phyloP scores from a whole-genome alignment of 2,113 vertebrate genomes.

The Callorhinus ursinus region DNA sequence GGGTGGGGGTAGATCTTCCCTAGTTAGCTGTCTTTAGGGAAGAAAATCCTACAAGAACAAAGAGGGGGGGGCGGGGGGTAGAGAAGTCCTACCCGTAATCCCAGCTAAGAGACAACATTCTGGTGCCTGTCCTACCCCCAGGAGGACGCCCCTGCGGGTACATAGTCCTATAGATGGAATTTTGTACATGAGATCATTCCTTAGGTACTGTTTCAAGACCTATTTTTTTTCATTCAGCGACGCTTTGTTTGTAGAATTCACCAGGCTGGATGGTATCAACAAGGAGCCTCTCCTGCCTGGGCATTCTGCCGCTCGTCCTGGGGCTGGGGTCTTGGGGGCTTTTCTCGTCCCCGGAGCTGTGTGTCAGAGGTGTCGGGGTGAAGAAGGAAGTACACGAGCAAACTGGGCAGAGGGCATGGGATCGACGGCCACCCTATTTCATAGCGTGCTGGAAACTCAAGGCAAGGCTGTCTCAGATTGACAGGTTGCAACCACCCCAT shows the following conservation, averaged over 20 bases:
- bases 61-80: neutral
- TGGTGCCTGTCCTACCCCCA: neutral
- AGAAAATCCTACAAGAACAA: neutral
- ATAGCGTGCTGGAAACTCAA: neutral
- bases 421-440: accelerated
- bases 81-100: neutral
- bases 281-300: neutral
- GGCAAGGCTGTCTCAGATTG: neutral
- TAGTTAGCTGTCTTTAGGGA: neutral
- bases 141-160: neutral
- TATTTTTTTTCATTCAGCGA: neutral
- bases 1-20: neutral
- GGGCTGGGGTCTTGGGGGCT: accelerated
- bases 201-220: neutral
- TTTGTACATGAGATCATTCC: accelerated
- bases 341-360: neutral
- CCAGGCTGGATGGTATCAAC: neutral
- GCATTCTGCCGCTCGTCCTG: accelerated
- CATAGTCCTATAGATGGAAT: neutral
- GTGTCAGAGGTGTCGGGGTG: accelerated
- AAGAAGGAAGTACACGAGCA: neutral
- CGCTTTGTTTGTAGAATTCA: neutral
- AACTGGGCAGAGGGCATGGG: neutral
- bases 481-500: accelerated
- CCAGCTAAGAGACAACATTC: neutral